phyloP scores from a whole-genome alignment of 2,797 vertebrate genomes.

The Ctenopoma kingsleyae region DNA sequence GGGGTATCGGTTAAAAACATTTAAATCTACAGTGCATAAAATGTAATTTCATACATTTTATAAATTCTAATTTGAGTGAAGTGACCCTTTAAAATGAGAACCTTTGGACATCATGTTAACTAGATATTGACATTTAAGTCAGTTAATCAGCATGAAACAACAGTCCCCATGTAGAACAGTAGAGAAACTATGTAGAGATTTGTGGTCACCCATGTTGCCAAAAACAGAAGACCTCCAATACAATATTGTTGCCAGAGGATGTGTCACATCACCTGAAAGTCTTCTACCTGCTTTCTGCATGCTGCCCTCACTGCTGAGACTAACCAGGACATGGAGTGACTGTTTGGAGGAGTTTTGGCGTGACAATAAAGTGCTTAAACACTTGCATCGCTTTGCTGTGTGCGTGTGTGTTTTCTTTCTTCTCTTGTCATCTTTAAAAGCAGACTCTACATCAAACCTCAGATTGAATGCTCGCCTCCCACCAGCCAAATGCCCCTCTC shows the following conservation, averaged over 20 bases:
- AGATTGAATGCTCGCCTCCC: slow-evolving; percentile 58
- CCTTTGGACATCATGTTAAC: background rate
- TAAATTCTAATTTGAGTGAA: background rate
- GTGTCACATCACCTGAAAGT: slow-evolving; percentile 40
- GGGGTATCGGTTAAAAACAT: no score
- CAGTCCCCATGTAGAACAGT: background rate
- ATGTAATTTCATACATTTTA: no score
- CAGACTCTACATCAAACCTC: slow-evolving; percentile 85
- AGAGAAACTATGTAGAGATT: background rate
- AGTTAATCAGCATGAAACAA: background rate
- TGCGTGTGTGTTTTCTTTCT: slow-evolving; percentile 20
- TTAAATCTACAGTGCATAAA: background rate
- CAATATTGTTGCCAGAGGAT: slow-evolving; percentile 45
- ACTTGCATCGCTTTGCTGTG: slow-evolving; percentile 30
- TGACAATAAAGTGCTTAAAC: slow-evolving; percentile 33
- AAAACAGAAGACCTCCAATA: slow-evolving; percentile 20
- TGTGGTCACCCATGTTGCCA: background rate
- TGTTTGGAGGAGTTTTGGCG: slow-evolving; percentile 20
- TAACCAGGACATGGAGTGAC: slow-evolving; percentile 55
- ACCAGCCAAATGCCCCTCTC: slow-evolving; percentile 6
- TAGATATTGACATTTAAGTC: background rate
- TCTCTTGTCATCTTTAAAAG: slow-evolving; percentile 60
- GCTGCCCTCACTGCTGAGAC: slow-evolving; percentile 68
- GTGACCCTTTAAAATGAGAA: background rate
- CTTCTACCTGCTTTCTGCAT: slow-evolving; percentile 74